A percentile compares a stretch with the other conserved stretches of the same genome.
phyloP scores from a whole-genome alignment of 2,113 vertebrate species.

The Bucco capensis region DNA sequence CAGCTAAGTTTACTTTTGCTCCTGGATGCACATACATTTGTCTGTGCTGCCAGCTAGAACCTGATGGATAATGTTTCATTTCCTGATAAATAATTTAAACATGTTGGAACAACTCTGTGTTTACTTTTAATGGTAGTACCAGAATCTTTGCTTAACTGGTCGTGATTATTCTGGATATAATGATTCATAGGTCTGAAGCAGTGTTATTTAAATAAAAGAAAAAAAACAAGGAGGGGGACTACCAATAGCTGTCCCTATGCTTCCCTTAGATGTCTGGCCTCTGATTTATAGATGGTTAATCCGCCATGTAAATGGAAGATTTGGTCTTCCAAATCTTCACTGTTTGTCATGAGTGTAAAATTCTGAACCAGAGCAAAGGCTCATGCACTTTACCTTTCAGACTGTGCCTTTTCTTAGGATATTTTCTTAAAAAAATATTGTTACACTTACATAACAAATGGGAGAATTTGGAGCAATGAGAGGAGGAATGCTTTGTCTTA shows the following conservation, averaged over 20 bases:
- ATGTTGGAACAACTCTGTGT: conserved; percentile 13
- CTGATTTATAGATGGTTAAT: neutral
- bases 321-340: neutral
- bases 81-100: conserved; percentile 48
- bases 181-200: neutral
- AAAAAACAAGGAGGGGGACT: neutral
- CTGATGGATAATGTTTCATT: conserved; percentile 67
- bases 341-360: neutral
- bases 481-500: neutral
- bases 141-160: conserved; percentile 45
- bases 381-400: neutral
- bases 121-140: conserved; percentile 45
- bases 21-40: conserved; percentile 8
- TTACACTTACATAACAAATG: neutral
- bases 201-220: neutral
- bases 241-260: neutral
- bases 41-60: conserved; percentile 68
- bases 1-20: conserved; percentile 58
- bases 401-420: neutral
- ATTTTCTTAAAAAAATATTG: neutral
- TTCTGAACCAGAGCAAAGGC: neutral
- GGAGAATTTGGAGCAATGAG: neutral
- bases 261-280: neutral
- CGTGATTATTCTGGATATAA: neutral
- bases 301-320: too few species aligned